These are phyloP conservation scores for Cryptomyrus ogoouensis DNA, from an alignment of 2,113 vertebrate species.

Conservation along the genomic window DNA sequence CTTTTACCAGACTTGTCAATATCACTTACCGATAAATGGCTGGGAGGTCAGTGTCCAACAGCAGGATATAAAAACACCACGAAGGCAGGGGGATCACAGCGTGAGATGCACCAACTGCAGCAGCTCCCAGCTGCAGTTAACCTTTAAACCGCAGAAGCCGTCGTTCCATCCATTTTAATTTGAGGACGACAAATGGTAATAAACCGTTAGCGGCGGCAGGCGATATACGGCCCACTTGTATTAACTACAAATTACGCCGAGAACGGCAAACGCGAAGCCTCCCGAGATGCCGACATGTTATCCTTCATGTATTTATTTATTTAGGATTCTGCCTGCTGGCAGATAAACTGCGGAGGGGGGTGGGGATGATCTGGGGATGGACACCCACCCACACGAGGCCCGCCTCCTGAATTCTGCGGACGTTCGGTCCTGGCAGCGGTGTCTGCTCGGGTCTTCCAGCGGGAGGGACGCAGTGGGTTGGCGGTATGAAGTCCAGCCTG, in stretches of 20 bases:
- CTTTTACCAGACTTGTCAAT: background rate
- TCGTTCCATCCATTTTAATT: background rate
- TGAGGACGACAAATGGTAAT: background rate
- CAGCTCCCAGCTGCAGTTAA: background rate
- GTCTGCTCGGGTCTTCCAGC: background rate
- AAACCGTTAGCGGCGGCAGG: background rate
- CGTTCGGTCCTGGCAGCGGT: background rate
- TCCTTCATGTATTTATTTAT: background rate
- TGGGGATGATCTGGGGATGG: background rate
- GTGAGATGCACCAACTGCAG: background rate
- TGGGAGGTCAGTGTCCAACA: background rate
- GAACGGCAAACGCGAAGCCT: background rate
- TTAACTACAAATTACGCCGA: background rate
- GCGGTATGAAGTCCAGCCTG: background rate
- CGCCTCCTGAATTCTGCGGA: background rate
- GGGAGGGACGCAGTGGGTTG: background rate
- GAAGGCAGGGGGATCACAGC: background rate
- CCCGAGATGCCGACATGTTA: background rate
- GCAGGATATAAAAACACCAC: background rate
- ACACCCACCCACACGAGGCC: background rate
- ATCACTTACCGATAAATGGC: background rate
- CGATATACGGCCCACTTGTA: background rate
- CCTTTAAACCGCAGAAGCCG: background rate
- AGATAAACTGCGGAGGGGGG: background rate
- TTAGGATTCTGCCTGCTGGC: background rate